phyloP scores from a whole-genome alignment of 2,888 invertebrate species.

The Tetragnatha montana region DNA sequence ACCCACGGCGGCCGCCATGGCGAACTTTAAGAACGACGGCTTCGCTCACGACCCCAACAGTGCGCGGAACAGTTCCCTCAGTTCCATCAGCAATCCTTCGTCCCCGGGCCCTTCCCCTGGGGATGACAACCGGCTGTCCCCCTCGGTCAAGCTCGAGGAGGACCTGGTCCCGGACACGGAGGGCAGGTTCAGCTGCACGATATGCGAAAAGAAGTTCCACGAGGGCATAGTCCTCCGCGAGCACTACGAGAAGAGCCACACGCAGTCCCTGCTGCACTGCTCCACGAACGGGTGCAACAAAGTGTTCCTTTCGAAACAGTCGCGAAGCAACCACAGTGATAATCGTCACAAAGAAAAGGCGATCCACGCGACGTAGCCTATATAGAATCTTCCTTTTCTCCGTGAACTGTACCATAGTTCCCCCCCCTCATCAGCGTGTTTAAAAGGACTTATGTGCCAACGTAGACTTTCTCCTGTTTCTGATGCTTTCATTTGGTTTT shows the following conservation, averaged over 20 bases:
- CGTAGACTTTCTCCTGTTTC: conserved; percentile 30
- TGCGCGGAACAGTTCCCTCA: conserved; percentile 58
- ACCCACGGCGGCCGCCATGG: conserved; percentile 26
- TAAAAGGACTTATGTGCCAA: conserved; percentile 57
- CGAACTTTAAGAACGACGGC: conserved; percentile 41
- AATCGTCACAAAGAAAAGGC: conserved; percentile 75
- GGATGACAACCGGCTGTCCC: background rate
- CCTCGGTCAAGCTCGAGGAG: conserved; percentile 77
- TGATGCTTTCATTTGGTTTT: conserved; percentile 1
- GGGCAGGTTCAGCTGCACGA: conserved; percentile 83
- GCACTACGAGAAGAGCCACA: conserved; percentile 84
- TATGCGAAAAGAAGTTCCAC: conserved; percentile 82
- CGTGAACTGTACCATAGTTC: background rate
- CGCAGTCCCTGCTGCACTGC: conserved; percentile 84
- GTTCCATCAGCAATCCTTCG: conserved; percentile 68
- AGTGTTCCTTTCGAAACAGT: conserved; percentile 86
- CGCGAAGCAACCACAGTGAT: conserved; percentile 86
- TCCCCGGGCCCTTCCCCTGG: conserved; percentile 57
- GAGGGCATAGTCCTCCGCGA: conserved; percentile 82
- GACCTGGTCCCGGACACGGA: conserved; percentile 82
- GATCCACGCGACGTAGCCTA: conserved; percentile 56
- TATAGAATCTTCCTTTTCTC: conserved; percentile 1
- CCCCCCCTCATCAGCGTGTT: conserved; percentile 4
- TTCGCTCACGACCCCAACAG: conserved; percentile 49
- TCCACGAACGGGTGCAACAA: conserved; percentile 86